Evolutionary conservation across 1,140 invertebrate species (phyloP).

Genomic region (Aricia agestis): DNA sequence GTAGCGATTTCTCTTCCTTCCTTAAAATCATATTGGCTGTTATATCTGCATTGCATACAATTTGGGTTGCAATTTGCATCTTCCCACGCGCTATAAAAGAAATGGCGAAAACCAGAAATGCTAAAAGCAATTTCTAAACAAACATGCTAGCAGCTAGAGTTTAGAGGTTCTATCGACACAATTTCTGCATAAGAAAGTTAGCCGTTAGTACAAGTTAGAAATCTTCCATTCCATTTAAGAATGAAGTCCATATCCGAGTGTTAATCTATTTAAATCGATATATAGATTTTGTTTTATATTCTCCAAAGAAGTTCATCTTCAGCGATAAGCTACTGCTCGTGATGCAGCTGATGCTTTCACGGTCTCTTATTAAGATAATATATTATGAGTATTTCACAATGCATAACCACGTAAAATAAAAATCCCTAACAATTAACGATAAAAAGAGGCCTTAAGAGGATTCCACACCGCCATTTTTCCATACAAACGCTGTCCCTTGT

Average conservation of each 20-base stretch:
- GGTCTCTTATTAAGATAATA: too few species aligned
- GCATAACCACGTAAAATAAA: too few species aligned
- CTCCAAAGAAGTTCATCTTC: neutral
- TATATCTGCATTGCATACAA: neutral
- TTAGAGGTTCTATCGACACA: neutral
- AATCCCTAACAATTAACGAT: too few species aligned
- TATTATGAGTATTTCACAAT: too few species aligned
- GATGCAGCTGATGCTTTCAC: too few species aligned
- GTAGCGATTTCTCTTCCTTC: neutral
- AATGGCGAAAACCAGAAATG: neutral
- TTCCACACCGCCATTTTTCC: too few species aligned
- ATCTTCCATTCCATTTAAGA: neutral
- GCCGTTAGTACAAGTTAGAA: neutral
- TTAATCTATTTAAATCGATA: neutral
- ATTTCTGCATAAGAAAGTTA: neutral
- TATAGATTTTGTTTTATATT: neutral
- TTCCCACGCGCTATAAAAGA: neutral
- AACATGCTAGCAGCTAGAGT: neutral
- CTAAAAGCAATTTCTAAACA: conserved; percentile 5
- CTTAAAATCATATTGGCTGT: too few species aligned
- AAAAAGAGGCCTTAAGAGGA: too few species aligned
- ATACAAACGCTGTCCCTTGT: too few species aligned
- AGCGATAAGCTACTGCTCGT: too few species aligned
- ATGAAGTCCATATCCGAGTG: neutral
- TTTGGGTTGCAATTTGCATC: neutral